Percentiles rank a stretch among this genome's conserved stretches.
phyloP scores from a whole-genome alignment of 2,113 vertebrate species.

The Chamaetylas fuelleborni region DNA sequence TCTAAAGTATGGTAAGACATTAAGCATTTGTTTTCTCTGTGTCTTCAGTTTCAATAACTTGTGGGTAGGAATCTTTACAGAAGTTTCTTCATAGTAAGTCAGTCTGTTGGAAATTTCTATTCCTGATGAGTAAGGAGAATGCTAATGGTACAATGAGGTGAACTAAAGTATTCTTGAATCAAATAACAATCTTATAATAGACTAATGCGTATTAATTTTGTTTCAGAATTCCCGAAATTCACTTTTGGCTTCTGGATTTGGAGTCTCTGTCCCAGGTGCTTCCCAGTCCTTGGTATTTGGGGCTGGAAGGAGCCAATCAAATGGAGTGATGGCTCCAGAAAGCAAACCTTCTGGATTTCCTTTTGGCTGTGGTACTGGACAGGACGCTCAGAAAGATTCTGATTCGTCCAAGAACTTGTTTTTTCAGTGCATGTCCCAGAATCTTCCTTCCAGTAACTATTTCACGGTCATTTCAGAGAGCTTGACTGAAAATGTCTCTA shows the following conservation, averaged over 20 bases:
- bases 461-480: conserved; percentile 90
- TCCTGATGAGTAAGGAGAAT: background rate
- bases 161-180: background rate
- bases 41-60: background rate
- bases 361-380: conserved; percentile 79
- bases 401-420: conserved; percentile 92
- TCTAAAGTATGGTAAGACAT: background rate
- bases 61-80: background rate
- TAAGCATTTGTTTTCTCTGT: background rate
- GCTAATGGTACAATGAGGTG: background rate
- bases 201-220: conserved; percentile 13
- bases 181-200: background rate
- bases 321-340: conserved; percentile 81
- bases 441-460: conserved; percentile 86
- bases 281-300: conserved; percentile 83
- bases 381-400: conserved; percentile 81
- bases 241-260: conserved; percentile 77
- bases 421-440: conserved; percentile 98
- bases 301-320: conserved; percentile 82
- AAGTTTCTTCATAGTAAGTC: background rate
- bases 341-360: conserved; percentile 85
- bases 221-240: conserved; percentile 85
- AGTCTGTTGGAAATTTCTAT: background rate
- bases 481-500: conserved; percentile 82
- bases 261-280: conserved; percentile 72